phyloP scores from a whole-genome alignment of 2,113 vertebrate genomes.

The Plestiodon gilberti region DNA sequence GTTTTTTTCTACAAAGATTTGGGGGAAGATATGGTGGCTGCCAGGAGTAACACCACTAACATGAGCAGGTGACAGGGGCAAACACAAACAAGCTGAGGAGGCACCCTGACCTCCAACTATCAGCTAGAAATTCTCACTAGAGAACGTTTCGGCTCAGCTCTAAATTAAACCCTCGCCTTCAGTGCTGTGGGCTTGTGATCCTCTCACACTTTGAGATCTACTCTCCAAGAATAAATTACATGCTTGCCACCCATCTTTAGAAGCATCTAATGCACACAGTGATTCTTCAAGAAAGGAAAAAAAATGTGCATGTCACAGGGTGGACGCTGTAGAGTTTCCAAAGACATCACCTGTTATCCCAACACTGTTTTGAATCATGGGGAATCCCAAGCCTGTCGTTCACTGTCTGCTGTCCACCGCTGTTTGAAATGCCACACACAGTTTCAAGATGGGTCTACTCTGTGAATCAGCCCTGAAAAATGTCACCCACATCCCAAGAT shows the following conservation, averaged over 20 bases:
- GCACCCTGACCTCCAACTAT: too few species aligned
- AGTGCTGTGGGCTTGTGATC: too few species aligned
- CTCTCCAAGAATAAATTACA: background rate
- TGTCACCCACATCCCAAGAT: background rate
- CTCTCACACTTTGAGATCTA: background rate
- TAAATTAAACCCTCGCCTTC: too few species aligned
- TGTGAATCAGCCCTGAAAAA: background rate
- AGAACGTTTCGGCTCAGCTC: too few species aligned
- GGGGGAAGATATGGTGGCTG: too few species aligned
- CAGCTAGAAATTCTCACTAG: too few species aligned
- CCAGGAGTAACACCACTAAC: too few species aligned
- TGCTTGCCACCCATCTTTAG: rapidly evolving
- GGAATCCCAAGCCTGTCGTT: rapidly evolving
- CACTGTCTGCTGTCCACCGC: rapidly evolving
- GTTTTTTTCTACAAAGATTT: too few species aligned
- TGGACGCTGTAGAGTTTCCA: rapidly evolving
- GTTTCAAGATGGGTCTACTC: background rate
- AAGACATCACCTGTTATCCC: rapidly evolving
- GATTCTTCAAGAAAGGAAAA: background rate
- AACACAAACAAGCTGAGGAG: too few species aligned
- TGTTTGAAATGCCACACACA: background rate
- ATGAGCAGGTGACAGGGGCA: too few species aligned
- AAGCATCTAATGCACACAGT: rapidly evolving
- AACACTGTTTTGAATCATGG: background rate
- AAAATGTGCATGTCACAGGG: background rate